phyloP scores from a whole-genome alignment of 2,113 vertebrate genomes.

The Nibea coibor region DNA sequence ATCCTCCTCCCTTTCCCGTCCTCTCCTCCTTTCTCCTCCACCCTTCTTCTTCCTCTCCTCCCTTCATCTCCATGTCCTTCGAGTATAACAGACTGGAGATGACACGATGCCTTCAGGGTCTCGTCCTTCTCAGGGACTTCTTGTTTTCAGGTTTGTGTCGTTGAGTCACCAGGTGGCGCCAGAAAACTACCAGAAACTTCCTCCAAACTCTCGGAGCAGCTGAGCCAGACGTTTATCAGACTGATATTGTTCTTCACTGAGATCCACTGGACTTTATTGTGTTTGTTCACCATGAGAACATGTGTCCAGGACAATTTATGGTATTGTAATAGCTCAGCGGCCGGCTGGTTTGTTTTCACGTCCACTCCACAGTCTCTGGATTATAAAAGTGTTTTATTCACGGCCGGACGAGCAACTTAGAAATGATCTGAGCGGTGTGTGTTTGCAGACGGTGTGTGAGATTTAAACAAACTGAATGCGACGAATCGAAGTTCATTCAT shows the following conservation, averaged over 20 bases:
- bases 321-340: conserved; percentile 17
- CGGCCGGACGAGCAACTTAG: conserved; percentile 40
- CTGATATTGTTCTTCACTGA: conserved; percentile 3
- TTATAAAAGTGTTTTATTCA: conserved; percentile 58
- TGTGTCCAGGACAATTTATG: conserved; percentile 42
- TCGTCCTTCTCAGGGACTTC: too few relatives aligned
- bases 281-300: conserved; percentile 51
- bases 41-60: too few relatives aligned
- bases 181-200: conserved; percentile 11
- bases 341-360: conserved; percentile 20
- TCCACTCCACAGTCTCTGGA: conserved; percentile 45
- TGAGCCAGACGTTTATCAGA: background rate
- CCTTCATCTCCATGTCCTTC: too few relatives aligned
- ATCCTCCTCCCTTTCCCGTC: too few relatives aligned
- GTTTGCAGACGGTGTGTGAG: conserved; percentile 46
- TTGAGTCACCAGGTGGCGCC: conserved; percentile 51
- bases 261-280: conserved; percentile 40
- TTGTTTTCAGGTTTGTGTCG: too few relatives aligned
- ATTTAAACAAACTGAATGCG: conserved; percentile 61
- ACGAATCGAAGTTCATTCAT: conserved; percentile 59
- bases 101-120: too few relatives aligned
- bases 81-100: too few relatives aligned
- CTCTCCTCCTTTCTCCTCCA: too few relatives aligned
- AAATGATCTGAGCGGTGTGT: conserved; percentile 35
- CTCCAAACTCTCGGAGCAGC: background rate